Conservation (phyloP, 2,113 vertebrate species). For the Dicrurus megarhynchus region DNA sequence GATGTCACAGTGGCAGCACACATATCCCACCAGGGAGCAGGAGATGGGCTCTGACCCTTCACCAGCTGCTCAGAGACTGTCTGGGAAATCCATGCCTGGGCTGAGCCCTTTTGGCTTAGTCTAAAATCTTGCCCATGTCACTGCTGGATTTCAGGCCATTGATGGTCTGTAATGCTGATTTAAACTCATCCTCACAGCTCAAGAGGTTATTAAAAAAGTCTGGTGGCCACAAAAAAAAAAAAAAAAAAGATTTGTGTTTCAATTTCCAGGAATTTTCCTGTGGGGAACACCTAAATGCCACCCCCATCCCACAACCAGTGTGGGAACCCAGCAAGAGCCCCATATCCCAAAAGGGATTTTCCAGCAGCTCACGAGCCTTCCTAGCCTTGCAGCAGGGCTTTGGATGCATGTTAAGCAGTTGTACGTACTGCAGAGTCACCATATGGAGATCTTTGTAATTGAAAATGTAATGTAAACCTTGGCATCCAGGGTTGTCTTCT, state of each 20-base stretch:
- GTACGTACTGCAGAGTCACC: constrained; percentile 54
- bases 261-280: background rate
- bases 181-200: background rate
- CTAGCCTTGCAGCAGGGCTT: background rate
- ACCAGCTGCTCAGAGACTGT: background rate
- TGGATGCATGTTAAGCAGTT: background rate
- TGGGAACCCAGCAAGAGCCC: background rate
- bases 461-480: constrained; percentile 62
- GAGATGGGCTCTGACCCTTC: background rate
- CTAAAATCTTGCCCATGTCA: background rate
- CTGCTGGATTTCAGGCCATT: background rate
- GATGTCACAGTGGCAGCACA: rapidly evolving
- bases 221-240: background rate
- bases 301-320: background rate
- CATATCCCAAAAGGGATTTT: background rate
- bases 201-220: background rate
- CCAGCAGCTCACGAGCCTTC: background rate
- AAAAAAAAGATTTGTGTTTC: background rate
- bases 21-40: rapidly evolving
- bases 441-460: constrained; percentile 49
- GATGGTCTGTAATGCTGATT: background rate
- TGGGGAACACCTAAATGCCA: too few species aligned
- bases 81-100: background rate
- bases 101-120: background rate
- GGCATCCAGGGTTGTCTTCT: constrained; percentile 26